A percentile compares a stretch with the other conserved stretches of the same genome.
Evolutionary conservation across 2,888 invertebrate species (phyloP).

Genomic region (Lasioglossum zephyrum): DNA sequence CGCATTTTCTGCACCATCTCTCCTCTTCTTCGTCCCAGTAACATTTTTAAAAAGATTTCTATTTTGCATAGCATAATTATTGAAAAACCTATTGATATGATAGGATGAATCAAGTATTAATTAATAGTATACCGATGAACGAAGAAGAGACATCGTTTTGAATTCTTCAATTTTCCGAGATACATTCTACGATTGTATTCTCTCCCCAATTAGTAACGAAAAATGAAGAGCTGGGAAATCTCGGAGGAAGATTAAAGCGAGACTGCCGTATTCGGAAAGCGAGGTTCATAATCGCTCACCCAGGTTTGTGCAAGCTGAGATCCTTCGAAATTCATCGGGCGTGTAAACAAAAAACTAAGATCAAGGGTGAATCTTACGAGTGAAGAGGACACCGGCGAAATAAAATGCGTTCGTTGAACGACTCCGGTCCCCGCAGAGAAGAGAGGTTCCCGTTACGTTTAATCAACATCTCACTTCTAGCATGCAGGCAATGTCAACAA

Average conservation of each 20-base stretch:
- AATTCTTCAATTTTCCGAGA: not conserved
- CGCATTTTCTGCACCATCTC: too few relatives aligned
- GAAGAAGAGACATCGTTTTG: not conserved
- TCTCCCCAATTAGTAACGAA: not conserved
- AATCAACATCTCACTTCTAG: slow-evolving; percentile 52
- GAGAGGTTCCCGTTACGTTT: slow-evolving; percentile 29
- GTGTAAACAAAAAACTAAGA: slow-evolving; percentile 54
- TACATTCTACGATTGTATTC: not conserved
- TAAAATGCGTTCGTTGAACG: slow-evolving; percentile 47
- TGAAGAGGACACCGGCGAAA: slow-evolving; percentile 28
- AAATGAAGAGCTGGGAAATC: not conserved
- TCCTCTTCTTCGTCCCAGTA: too few relatives aligned
- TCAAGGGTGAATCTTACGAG: slow-evolving; percentile 31
- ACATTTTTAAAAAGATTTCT: not conserved
- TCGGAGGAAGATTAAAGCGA: not conserved
- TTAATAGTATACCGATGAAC: too few relatives aligned
- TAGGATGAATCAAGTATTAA: too few relatives aligned
- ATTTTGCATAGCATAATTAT: too few relatives aligned
- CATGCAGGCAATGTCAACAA: slow-evolving; percentile 53
- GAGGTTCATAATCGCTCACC: not conserved
- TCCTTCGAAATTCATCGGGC: slow-evolving; percentile 32
- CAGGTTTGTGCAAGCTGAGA: not conserved
- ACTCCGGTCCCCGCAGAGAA: slow-evolving; percentile 3
- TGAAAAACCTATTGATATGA: too few relatives aligned
- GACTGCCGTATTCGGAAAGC: not conserved